Percentiles rank a stretch among this genome's conserved stretches.
These are phyloP conservation scores for Misgurnus anguillicaudatus DNA, from an alignment of 2,113 vertebrate species.

Conservation along the genomic window DNA sequence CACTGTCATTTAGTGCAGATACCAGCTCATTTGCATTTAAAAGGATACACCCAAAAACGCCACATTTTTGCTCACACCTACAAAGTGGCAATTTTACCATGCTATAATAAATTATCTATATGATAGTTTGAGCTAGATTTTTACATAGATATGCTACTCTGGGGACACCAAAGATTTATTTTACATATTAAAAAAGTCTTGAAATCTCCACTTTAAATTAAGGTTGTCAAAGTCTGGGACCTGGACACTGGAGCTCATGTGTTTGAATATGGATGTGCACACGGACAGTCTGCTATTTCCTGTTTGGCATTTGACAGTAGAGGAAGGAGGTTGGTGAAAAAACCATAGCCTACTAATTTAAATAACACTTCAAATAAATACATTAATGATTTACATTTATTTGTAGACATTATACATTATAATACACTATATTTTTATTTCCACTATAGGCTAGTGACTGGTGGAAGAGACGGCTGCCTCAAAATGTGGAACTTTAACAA, in stretches of 20 bases:
- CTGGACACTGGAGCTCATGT: slow-evolving; percentile 73
- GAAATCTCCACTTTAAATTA: slow-evolving; percentile 1
- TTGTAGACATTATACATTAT: not conserved
- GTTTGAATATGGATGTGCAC: slow-evolving; percentile 74
- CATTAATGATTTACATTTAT: not conserved
- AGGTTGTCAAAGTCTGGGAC: slow-evolving; percentile 78
- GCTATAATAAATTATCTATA: too few relatives aligned
- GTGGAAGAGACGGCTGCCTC: slow-evolving; percentile 74
- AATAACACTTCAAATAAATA: not conserved
- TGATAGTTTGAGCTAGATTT: too few relatives aligned
- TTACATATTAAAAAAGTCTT: too few relatives aligned
- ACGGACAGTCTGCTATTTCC: slow-evolving; percentile 65
- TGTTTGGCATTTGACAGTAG: slow-evolving; percentile 75
- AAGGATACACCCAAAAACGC: too few relatives aligned
- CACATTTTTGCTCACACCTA: too few relatives aligned
- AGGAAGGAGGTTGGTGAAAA: slow-evolving; percentile 69
- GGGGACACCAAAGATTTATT: not conserved
- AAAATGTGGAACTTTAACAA: slow-evolving; percentile 77
- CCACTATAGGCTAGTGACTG: slow-evolving; percentile 70
- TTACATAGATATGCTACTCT: too few relatives aligned
- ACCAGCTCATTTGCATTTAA: too few relatives aligned
- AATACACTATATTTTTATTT: not conserved
- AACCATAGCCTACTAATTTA: not conserved
- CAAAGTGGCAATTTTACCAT: too few relatives aligned
- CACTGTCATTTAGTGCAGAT: too few relatives aligned